A percentile compares a stretch with the other conserved stretches of the same genome.
Conservation (phyloP, 2,797 vertebrate species). For the Graptemys geographica region DNA sequence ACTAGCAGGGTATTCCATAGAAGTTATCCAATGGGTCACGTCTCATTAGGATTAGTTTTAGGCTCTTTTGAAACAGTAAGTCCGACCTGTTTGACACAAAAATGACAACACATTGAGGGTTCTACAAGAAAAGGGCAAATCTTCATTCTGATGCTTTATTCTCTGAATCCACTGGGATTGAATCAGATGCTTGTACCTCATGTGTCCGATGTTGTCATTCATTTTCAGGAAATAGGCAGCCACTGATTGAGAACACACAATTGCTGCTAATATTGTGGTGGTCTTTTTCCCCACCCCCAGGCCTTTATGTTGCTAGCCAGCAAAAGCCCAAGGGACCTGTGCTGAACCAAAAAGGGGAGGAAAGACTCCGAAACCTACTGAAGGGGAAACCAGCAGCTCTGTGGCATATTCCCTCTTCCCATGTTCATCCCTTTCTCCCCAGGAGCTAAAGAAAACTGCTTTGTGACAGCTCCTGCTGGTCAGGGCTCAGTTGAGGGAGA, state of each 20-base stretch:
- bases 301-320: background rate
- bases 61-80: background rate
- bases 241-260: background rate
- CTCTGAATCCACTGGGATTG: background rate
- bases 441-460: background rate
- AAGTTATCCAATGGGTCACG: background rate
- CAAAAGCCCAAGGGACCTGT: background rate
- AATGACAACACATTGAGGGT: background rate
- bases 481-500: background rate
- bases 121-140: background rate
- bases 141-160: slow-evolving; percentile 10
- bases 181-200: background rate
- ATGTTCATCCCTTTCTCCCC: background rate
- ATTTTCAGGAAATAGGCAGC: background rate
- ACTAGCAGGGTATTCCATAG: background rate
- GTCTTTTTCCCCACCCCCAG: background rate
- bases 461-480: background rate
- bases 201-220: background rate
- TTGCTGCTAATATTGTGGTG: background rate
- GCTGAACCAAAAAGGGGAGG: background rate
- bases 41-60: slow-evolving; percentile 33
- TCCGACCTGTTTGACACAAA: background rate
- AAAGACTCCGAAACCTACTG: background rate
- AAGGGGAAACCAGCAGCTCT: background rate
- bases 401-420: background rate